Conservation (phyloP, 1,140 invertebrate genomes). For the Episyrphus balteatus region DNA sequence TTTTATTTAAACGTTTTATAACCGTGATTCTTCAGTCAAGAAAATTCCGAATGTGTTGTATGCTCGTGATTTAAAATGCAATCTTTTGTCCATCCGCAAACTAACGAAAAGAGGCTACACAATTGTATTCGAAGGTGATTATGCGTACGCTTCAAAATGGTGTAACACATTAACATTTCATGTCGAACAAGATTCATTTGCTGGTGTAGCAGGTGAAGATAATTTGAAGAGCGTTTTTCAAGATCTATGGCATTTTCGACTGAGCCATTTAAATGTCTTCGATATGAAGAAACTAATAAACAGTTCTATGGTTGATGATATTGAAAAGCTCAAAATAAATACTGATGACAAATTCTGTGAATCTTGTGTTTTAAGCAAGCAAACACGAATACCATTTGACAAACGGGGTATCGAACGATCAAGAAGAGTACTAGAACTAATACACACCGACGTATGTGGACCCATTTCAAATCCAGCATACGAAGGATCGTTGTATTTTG, state of each 20-base stretch:
- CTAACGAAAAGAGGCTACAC: neutral
- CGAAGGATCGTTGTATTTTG: constrained; percentile 16
- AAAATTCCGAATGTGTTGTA: no score
- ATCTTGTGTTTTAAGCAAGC: no score
- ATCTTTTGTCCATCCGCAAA: neutral
- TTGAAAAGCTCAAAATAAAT: constrained; percentile 1
- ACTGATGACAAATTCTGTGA: constrained; percentile 12
- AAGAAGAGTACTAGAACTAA: constrained; percentile 12
- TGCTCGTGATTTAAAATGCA: neutral
- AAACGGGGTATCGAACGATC: constrained; percentile 4
- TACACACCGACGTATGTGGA: constrained; percentile 17
- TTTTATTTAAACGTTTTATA: constrained; percentile 7
- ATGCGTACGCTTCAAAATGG: neutral
- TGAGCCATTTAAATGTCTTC: constrained; percentile 5
- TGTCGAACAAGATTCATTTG: neutral
- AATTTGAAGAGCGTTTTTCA: neutral
- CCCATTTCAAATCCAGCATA: constrained; percentile 6
- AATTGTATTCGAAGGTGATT: neutral
- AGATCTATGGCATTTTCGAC: neutral
- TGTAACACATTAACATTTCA: neutral
- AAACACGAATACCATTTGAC: constrained; percentile 12
- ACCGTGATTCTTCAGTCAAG: constrained; percentile 6
- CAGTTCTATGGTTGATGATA: neutral
- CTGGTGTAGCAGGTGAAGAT: neutral
- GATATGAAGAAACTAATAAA: constrained; percentile 11